These are phyloP conservation scores for Anoplius nigerrimus DNA, from an alignment of 2,888 invertebrate genomes.

Conservation along the genomic window DNA sequence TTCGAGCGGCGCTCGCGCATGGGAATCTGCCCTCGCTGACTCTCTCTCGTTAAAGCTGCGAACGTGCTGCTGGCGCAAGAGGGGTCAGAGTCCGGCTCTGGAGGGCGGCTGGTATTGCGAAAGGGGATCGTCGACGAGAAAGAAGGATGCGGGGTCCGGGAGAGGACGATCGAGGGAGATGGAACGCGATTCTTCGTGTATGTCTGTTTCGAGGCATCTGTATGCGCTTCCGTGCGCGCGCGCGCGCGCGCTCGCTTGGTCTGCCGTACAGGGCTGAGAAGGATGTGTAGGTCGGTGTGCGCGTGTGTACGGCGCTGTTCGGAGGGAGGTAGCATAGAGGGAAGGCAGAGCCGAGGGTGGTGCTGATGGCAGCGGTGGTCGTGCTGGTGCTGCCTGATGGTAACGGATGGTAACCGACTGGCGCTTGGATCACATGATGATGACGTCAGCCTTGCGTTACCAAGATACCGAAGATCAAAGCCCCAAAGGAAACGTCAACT, in stretches of 20 bases:
- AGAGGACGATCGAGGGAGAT: slow-evolving; percentile 9
- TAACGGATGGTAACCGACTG: slow-evolving; percentile 52
- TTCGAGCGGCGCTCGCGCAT: slow-evolving; percentile 2
- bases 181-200: too few relatives aligned
- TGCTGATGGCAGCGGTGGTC: slow-evolving; percentile 27
- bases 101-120: slow-evolving; percentile 56
- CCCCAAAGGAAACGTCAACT: slow-evolving; percentile 47
- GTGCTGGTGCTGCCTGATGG: slow-evolving; percentile 42
- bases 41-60: slow-evolving; percentile 50
- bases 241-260: too few relatives aligned
- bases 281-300: neutral
- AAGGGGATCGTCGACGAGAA: slow-evolving; percentile 55
- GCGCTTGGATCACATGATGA: slow-evolving; percentile 49
- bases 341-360: slow-evolving; percentile 28
- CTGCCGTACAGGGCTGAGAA: neutral
- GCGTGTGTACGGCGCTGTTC: neutral
- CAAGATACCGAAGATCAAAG: slow-evolving; percentile 55
- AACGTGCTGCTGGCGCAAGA: slow-evolving; percentile 53
- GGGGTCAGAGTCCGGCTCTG: slow-evolving; percentile 60
- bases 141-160: too few relatives aligned
- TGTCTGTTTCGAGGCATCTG: slow-evolving; percentile 19
- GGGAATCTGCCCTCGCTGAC: slow-evolving; percentile 13
- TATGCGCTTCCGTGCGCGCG: slow-evolving; percentile 23
- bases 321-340: slow-evolving; percentile 1
- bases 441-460: slow-evolving; percentile 56